Evolutionary conservation across 2,888 invertebrate genomes (phyloP).

Genomic region (Drosophila neonasuta): DNA sequence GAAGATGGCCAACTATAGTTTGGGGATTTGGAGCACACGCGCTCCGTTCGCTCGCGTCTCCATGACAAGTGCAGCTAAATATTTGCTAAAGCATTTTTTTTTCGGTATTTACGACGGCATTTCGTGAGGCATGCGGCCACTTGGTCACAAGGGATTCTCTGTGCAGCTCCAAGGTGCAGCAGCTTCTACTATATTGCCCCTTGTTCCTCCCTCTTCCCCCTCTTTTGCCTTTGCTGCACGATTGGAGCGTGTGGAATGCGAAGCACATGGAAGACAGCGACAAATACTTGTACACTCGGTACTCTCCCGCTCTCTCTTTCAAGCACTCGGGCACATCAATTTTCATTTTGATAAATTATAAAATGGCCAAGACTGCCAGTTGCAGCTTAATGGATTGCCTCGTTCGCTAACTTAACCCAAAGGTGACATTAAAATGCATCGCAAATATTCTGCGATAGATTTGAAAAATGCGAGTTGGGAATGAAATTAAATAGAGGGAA

Average conservation of each 20-base stretch:
- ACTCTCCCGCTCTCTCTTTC: too few relatives aligned
- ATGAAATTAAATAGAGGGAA: background rate
- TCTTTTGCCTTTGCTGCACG: background rate
- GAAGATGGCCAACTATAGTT: background rate
- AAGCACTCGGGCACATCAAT: conserved; percentile 60
- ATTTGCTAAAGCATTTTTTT: conserved; percentile 74
- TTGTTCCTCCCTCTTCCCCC: too few relatives aligned
- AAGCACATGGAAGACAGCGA: conserved; percentile 23
- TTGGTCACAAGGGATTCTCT: conserved; percentile 35
- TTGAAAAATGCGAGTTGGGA: conserved; percentile 6
- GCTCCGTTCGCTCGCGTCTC: conserved; percentile 34
- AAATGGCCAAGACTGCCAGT: conserved; percentile 57
- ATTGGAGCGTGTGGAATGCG: conserved; percentile 13
- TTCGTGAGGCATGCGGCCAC: conserved; percentile 57
- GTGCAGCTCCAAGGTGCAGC: conserved; percentile 34
- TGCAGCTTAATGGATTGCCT: conserved; percentile 52
- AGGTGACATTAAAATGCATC: conserved; percentile 15
- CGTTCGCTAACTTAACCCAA: conserved; percentile 23
- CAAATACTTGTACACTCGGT: conserved; percentile 42
- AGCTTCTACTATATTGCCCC: too few relatives aligned
- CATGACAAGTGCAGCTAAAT: conserved; percentile 74
- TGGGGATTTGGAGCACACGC: conserved; percentile 20
- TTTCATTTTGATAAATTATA: conserved; percentile 78
- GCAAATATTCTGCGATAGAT: conserved; percentile 4
- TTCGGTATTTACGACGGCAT: conserved; percentile 75